Base-by-base conservation (phyloP, 2,888 invertebrate species). In the Amiota mariae region DNA sequence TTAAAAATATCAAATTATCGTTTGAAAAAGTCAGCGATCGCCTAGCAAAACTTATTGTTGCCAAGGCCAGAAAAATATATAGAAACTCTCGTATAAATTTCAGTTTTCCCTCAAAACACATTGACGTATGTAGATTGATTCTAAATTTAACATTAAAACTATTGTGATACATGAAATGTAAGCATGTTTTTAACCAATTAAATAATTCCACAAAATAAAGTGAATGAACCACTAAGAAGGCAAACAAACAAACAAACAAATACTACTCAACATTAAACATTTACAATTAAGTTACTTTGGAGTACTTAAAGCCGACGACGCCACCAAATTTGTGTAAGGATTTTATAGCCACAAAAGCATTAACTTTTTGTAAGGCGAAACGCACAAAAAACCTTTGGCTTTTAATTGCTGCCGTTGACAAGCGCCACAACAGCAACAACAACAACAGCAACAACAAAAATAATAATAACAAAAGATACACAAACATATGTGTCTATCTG, bases 181-280 rank as follows among this genome's bases (percentile, higher is more conserved):
- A 36, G 8, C 36, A 36, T 36, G 36, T 36, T 36, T 36, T 36
- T 36, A 36, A 87, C 85, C 86, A 85, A 86, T 82, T 80, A 86
- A 86, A 87, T 85, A 86, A 87, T 85, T 82, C 87, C 88, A 81
- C 87, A 87, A 82, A 88, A 87, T 88, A 81, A 88, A 87, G 87
- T 88, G 87, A 86, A 86, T 85, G 74, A 84, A 78, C 88, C 88
- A 79, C 87, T 87, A 87, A 87, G 82, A 87, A 85, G 81, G 83
- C 85, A 87, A 87, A 86, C 82, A 86, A 82, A 84, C 82, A 86
- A 82, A 84, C 47, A 11, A 47, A 47, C 24, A 24, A 24, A 24
- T 24, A 24, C 24, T 24, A 2, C 24, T 46, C 47, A 36, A 54
- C 73, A 73, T 47, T 68, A 70, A 74, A 66, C 51, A 70, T 36